These are phyloP conservation scores for Rhagophthalmus giganteus DNA, from an alignment of 2,888 invertebrate species.

Conservation along the genomic window DNA sequence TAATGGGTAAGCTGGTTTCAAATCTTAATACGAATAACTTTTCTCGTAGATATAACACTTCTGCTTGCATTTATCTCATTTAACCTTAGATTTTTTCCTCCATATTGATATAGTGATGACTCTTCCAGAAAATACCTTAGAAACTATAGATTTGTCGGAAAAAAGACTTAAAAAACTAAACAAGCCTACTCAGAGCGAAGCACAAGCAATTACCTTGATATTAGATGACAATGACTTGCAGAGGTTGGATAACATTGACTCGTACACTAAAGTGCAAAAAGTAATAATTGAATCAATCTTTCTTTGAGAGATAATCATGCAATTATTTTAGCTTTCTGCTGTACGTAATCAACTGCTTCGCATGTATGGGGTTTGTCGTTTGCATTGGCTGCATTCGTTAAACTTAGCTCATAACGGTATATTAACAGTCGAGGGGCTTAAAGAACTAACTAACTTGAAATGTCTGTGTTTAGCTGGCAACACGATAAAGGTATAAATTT, in stretches of 20 bases:
- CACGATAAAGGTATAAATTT: constrained; percentile 74
- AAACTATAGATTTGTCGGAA: constrained; percentile 74
- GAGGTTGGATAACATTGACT: constrained; percentile 84
- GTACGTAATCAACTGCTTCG: constrained; percentile 83
- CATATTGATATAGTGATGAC: too few species aligned
- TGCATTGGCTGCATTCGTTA: constrained; percentile 77
- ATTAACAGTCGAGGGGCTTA: constrained; percentile 85
- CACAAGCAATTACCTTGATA: constrained; percentile 71
- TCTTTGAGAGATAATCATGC: background rate
- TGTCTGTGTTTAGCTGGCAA: constrained; percentile 85
- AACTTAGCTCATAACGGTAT: constrained; percentile 88
- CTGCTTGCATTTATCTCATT: too few species aligned
- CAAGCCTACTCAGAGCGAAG: constrained; percentile 71
- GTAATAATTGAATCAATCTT: constrained; percentile 57
- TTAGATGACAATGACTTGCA: constrained; percentile 87
- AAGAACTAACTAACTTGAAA: constrained; percentile 78
- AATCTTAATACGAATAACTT: too few species aligned
- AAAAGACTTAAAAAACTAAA: constrained; percentile 80
- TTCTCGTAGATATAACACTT: too few species aligned
- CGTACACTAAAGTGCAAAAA: constrained; percentile 75
- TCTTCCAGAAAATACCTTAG: constrained; percentile 39
- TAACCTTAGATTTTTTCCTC: too few species aligned
- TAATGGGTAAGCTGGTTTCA: too few species aligned
- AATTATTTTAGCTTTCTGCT: constrained; percentile 72
- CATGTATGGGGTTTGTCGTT: constrained; percentile 83